Evolutionary conservation across 2,888 invertebrate genomes (phyloP).

Genomic region (Cantharis lateralis): DNA sequence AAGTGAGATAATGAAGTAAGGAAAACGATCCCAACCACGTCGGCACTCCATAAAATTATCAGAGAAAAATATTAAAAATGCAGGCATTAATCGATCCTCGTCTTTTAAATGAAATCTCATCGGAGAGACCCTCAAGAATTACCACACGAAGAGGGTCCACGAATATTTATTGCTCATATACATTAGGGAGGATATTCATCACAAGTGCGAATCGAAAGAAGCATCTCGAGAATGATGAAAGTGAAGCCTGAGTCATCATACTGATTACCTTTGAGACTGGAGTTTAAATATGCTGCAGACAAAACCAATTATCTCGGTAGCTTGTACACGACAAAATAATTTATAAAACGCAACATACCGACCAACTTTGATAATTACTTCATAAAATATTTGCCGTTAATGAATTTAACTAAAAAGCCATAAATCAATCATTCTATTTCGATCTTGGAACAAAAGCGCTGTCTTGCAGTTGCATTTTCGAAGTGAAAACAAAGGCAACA

Average conservation of each 20-base stretch:
- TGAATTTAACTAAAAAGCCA: constrained; percentile 1
- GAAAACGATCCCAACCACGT: constrained; percentile 45
- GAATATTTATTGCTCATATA: constrained; percentile 52
- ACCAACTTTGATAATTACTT: constrained; percentile 8
- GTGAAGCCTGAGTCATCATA: constrained; percentile 23
- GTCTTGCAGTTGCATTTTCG: background rate
- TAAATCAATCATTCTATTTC: constrained; percentile 30
- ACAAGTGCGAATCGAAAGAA: constrained; percentile 41
- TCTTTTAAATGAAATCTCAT: constrained; percentile 48
- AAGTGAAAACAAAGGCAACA: constrained; percentile 31
- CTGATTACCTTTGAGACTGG: constrained; percentile 27
- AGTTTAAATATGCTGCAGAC: constrained; percentile 5
- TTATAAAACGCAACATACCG: background rate
- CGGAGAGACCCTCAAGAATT: constrained; percentile 24
- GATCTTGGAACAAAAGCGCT: constrained; percentile 2
- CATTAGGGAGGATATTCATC: constrained; percentile 52
- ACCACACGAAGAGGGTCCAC: constrained; percentile 33
- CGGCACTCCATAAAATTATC: constrained; percentile 51
- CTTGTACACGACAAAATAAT: background rate
- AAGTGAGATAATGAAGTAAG: constrained; percentile 41
- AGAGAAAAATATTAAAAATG: constrained; percentile 48
- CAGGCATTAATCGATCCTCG: constrained; percentile 51
- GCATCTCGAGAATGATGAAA: constrained; percentile 36
- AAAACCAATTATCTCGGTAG: constrained; percentile 3
- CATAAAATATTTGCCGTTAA: constrained; percentile 7